Evolutionary conservation across 2,797 vertebrate genomes (phyloP).

Genomic region (Mormyrus hasselquistii): DNA sequence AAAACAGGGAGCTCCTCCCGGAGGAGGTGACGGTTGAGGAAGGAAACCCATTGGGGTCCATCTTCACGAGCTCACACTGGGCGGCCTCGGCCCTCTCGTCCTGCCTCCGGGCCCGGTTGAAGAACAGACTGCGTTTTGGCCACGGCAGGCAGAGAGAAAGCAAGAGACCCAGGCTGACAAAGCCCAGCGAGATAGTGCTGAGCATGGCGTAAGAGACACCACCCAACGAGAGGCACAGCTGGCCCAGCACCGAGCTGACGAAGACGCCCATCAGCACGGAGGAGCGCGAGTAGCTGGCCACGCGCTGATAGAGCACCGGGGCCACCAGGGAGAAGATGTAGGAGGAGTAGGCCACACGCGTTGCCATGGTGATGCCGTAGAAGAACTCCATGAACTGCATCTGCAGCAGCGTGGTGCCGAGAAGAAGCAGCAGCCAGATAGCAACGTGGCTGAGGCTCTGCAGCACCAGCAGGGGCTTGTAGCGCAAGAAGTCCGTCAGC

Average conservation of each 20-base stretch:
- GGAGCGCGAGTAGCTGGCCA: constrained; percentile 82
- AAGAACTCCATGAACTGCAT: constrained; percentile 98
- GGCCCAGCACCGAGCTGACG: constrained; percentile 83
- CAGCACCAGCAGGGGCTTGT: constrained; percentile 86
- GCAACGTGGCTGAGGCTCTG: constrained; percentile 79
- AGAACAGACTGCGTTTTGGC: constrained; percentile 84
- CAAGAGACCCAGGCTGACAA: constrained; percentile 69
- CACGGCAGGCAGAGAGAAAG: constrained; percentile 75
- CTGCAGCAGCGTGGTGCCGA: constrained; percentile 61
- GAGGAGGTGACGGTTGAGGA: background rate
- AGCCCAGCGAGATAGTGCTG: constrained; percentile 71
- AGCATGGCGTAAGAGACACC: constrained; percentile 55
- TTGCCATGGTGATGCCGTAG: constrained; percentile 86
- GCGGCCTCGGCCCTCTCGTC: constrained; percentile 9
- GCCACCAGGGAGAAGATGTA: constrained; percentile 91
- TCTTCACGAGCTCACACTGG: constrained; percentile 59
- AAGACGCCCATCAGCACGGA: constrained; percentile 85
- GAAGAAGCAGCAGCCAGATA: constrained; percentile 80
- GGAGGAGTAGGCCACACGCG: constrained; percentile 91
- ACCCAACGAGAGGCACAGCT: constrained; percentile 67
- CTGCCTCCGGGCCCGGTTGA: constrained; percentile 55
- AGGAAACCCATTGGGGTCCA: constrained; percentile 27
- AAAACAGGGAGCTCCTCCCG: constrained; percentile 56
- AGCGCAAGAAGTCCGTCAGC: constrained; percentile 82
- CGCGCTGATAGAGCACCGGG: constrained; percentile 73